These are phyloP conservation scores for Heterodera schachtii DNA, from an alignment of 1,140 invertebrate species.

Conservation along the genomic window DNA sequence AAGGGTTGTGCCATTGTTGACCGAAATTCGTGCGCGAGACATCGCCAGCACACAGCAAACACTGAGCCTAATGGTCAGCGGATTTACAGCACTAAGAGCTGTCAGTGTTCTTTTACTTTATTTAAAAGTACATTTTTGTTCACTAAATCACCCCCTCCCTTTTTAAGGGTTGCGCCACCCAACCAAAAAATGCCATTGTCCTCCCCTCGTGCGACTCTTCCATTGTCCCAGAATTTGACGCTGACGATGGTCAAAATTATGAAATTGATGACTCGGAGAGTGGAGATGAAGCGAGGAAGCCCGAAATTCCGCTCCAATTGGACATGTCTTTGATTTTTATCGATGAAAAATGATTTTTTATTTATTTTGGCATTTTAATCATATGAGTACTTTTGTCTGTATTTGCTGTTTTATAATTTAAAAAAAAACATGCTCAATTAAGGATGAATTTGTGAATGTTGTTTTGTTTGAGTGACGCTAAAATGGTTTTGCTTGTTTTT, in stretches of 20 bases:
- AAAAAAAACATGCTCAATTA: too few relatives aligned
- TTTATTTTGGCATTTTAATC: background rate
- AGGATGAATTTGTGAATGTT: too few relatives aligned
- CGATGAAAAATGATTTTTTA: background rate
- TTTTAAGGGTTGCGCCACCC: too few relatives aligned
- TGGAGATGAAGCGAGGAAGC: background rate
- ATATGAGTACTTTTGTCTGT: too few relatives aligned
- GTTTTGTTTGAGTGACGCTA: too few relatives aligned
- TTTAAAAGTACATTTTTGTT: background rate
- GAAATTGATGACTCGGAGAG: background rate
- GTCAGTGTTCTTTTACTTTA: background rate
- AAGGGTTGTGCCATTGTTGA: conserved; percentile 23
- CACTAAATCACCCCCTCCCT: too few relatives aligned
- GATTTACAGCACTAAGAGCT: background rate
- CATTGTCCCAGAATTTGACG: background rate
- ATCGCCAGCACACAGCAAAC: background rate
- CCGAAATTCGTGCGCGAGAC: conserved; percentile 2
- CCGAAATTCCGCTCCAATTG: background rate
- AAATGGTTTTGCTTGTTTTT: background rate
- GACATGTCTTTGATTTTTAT: background rate
- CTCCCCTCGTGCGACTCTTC: too few relatives aligned
- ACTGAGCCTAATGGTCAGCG: background rate
- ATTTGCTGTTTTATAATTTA: too few relatives aligned
- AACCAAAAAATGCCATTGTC: background rate
- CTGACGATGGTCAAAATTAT: background rate